Percentiles rank a stretch among this genome's conserved stretches.
These are phyloP conservation scores for Circaetus cinerascens DNA, from an alignment of 2,113 vertebrate genomes.

Conservation along the genomic window DNA sequence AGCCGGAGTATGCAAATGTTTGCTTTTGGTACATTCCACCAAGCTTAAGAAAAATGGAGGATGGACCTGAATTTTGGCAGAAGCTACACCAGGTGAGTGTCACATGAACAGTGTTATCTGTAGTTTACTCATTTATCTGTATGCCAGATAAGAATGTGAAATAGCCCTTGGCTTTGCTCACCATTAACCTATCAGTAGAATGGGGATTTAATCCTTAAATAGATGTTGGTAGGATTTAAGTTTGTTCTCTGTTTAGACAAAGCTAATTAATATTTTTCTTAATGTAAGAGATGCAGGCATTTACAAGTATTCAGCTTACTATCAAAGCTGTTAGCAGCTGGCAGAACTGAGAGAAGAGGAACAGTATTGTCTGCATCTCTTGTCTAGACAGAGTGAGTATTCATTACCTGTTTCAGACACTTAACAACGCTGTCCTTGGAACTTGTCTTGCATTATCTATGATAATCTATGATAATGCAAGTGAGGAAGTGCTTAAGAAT, in stretches of 20 bases:
- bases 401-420: constrained; percentile 4
- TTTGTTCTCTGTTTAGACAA: background rate
- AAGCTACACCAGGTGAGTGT: constrained; percentile 75
- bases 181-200: background rate
- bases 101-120: background rate
- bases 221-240: background rate
- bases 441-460: background rate
- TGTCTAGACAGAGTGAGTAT: background rate
- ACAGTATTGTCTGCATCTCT: background rate
- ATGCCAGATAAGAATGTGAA: background rate
- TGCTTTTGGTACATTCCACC: constrained; percentile 88
- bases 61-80: constrained; percentile 79
- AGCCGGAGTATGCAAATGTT: constrained; percentile 82
- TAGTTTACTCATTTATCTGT: background rate
- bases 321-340: background rate
- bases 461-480: background rate
- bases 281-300: background rate
- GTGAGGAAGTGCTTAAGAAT: background rate
- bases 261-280: background rate
- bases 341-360: background rate
- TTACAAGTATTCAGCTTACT: background rate
- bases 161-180: background rate
- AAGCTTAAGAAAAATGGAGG: constrained; percentile 72
- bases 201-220: background rate
- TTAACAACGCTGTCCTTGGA: background rate